These are phyloP conservation scores for Petrocephalus sullivani DNA, from an alignment of 2,797 vertebrate genomes.

Conservation along the genomic window DNA sequence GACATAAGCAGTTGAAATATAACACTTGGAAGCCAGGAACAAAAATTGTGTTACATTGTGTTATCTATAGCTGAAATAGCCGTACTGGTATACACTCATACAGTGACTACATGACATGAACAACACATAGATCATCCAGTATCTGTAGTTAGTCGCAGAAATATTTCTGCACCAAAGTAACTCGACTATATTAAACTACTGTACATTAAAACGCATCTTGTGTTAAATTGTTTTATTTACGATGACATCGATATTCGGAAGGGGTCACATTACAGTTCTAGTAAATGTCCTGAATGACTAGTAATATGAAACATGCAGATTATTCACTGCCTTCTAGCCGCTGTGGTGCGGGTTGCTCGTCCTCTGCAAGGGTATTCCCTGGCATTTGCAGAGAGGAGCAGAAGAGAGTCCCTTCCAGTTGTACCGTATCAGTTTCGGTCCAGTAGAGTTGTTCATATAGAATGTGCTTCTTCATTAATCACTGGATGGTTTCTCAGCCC, in stretches of 20 bases:
- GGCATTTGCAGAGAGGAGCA: background rate
- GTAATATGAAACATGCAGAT: background rate
- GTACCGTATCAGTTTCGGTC: background rate
- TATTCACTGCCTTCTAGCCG: background rate
- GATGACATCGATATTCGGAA: background rate
- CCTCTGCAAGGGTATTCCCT: background rate
- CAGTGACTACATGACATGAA: background rate
- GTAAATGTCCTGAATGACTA: background rate
- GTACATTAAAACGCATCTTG: background rate
- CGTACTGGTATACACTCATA: background rate
- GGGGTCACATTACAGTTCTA: background rate
- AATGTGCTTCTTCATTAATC: conserved; percentile 16
- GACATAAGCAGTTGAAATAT: no score
- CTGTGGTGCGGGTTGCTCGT: background rate
- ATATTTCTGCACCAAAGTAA: background rate
- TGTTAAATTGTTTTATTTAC: background rate
- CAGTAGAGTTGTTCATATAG: conserved; percentile 6
- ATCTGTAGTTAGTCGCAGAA: background rate
- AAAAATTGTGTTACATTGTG: no score
- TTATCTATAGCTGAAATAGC: background rate
- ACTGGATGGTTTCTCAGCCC: background rate
- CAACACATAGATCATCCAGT: background rate
- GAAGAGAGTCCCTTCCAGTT: background rate
- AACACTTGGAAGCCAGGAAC: no score
- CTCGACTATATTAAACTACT: background rate